Percentiles rank a stretch among this genome's conserved stretches.
These are phyloP conservation scores for Tapirus terrestris DNA, from an alignment of 2,113 vertebrate genomes.

Conservation along the genomic window DNA sequence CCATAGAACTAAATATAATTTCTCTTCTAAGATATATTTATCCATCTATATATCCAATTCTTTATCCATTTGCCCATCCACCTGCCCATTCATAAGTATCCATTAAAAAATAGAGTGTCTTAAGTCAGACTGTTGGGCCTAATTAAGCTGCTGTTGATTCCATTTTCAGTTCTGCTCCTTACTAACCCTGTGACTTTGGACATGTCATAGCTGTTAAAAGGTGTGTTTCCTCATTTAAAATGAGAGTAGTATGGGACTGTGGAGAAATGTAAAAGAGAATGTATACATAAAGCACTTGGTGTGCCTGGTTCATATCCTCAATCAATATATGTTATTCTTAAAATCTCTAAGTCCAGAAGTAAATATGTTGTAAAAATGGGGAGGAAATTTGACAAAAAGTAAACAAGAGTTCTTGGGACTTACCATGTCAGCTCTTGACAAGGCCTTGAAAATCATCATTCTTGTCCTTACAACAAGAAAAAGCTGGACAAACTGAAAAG, in stretches of 20 bases:
- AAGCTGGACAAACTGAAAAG: not conserved
- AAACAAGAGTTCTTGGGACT: not conserved
- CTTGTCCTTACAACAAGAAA: not conserved
- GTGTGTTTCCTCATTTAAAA: not conserved
- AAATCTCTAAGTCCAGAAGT: not conserved
- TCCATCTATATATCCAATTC: not conserved
- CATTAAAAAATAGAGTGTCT: not conserved
- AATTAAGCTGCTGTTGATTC: too few relatives aligned
- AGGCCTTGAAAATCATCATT: not conserved
- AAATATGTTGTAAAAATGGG: not conserved
- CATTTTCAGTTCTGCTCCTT: not conserved
- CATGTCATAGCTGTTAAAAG: not conserved
- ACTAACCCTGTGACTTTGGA: not conserved
- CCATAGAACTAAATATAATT: not conserved
- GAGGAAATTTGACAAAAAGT: not conserved
- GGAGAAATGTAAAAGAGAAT: not conserved
- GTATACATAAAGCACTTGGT: fast-evolving
- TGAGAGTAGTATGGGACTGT: fast-evolving
- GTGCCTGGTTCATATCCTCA: not conserved
- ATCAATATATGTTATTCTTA: not conserved
- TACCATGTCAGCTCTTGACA: not conserved
- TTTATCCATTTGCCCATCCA: not conserved
- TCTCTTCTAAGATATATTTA: not conserved
- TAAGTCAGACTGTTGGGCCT: not conserved
- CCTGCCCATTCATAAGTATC: not conserved